phyloP scores from a whole-genome alignment of 2,113 vertebrate species.

The Psettodes erumei region DNA sequence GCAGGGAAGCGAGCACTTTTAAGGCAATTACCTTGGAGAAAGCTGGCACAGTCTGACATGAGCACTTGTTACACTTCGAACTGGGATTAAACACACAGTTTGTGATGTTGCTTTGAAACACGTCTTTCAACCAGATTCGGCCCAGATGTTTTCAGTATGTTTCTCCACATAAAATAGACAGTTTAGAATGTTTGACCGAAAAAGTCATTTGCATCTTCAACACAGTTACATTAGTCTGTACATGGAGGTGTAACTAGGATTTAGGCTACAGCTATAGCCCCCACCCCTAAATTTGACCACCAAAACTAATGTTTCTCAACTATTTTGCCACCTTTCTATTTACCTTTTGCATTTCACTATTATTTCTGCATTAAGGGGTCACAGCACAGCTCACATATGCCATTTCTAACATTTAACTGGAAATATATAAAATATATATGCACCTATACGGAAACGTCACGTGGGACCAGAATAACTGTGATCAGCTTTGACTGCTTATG shows the following conservation, averaged over 20 bases:
- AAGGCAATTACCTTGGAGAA: slow-evolving; percentile 50
- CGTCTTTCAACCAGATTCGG: slow-evolving; percentile 10
- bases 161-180: background rate
- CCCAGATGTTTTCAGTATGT: background rate
- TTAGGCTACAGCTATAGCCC: too few species aligned
- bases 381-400: too few species aligned
- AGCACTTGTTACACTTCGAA: slow-evolving; percentile 35
- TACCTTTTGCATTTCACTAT: too few species aligned
- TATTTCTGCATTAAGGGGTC: too few species aligned
- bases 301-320: too few species aligned
- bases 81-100: slow-evolving; percentile 32
- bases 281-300: too few species aligned
- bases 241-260: too few species aligned
- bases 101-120: slow-evolving; percentile 18
- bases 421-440: too few species aligned
- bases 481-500: background rate
- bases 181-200: background rate
- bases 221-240: background rate
- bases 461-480: background rate
- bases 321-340: too few species aligned
- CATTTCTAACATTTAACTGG: too few species aligned
- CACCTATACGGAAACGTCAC: too few species aligned
- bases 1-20: slow-evolving; percentile 52
- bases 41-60: slow-evolving; percentile 31
- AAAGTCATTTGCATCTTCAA: too few species aligned